Percentiles rank a stretch among this genome's conserved stretches.
Evolutionary conservation across 2,113 vertebrate species (phyloP).

Genomic region (Dasypus novemcinctus): DNA sequence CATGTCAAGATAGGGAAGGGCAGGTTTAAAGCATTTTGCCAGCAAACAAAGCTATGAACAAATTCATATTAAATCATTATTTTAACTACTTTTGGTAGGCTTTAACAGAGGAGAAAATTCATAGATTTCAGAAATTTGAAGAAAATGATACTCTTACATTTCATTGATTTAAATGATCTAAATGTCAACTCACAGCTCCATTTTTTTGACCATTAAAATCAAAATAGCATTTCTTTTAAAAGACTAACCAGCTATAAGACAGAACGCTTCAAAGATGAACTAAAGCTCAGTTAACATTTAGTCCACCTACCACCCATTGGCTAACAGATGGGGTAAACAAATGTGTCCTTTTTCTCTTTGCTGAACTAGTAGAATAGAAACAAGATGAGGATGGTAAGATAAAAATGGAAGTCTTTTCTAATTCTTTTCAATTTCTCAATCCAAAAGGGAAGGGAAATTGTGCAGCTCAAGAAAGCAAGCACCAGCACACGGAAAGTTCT

Average conservation of each 20-base stretch:
- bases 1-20: conserved; percentile 96
- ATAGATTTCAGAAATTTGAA: neutral
- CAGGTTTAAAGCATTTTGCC: conserved; percentile 99
- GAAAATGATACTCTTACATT: neutral
- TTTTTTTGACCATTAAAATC: conserved; percentile 5
- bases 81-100: neutral
- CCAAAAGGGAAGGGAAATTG: neutral
- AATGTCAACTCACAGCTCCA: neutral
- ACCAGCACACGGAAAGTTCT: neutral
- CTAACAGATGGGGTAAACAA: neutral
- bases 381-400: neutral
- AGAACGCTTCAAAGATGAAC: neutral
- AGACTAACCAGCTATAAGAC: neutral
- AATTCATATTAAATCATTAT: conserved; percentile 46
- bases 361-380: neutral
- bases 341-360: neutral
- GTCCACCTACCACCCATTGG: neutral
- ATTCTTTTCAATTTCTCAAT: neutral
- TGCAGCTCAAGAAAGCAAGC: neutral
- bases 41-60: conserved; percentile 95
- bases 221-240: neutral
- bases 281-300: neutral
- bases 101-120: neutral
- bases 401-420: neutral
- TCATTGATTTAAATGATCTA: neutral